Conservation (phyloP, 2,797 vertebrate species). For the Atherinosoma microstoma region DNA sequence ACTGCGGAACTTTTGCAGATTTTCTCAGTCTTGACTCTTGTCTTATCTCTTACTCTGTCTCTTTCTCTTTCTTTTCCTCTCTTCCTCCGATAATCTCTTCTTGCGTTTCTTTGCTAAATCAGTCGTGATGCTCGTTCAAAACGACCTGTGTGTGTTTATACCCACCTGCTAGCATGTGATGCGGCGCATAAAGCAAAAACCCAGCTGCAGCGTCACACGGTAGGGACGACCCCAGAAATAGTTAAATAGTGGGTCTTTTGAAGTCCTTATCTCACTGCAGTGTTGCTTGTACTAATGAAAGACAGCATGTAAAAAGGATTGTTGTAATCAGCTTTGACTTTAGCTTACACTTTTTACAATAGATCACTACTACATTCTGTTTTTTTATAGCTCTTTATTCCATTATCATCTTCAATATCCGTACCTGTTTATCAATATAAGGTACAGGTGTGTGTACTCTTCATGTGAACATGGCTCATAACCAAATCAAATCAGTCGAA, state of each 20-base stretch:
- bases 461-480: background rate
- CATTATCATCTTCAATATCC: background rate
- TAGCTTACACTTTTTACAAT: conserved; percentile 3
- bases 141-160: too few relatives aligned
- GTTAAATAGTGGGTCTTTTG: too few relatives aligned
- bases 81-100: background rate
- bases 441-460: background rate
- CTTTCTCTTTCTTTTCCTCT: background rate
- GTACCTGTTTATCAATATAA: background rate
- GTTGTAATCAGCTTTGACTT: background rate
- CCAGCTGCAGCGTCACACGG: too few relatives aligned
- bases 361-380: background rate
- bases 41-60: background rate
- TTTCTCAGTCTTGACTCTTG: background rate
- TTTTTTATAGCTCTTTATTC: background rate
- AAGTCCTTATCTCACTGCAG: too few relatives aligned
- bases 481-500: conserved; percentile 8
- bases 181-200: too few relatives aligned
- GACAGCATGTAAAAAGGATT: background rate
- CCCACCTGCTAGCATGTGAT: too few relatives aligned
- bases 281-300: background rate
- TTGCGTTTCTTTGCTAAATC: too few relatives aligned
- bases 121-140: too few relatives aligned
- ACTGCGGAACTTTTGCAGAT: too few relatives aligned
- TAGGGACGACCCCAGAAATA: too few relatives aligned